Base-by-base conservation (phyloP, 37 sponge, comb jelly and placozoan genomes). In the Ianthella basta region DNA sequence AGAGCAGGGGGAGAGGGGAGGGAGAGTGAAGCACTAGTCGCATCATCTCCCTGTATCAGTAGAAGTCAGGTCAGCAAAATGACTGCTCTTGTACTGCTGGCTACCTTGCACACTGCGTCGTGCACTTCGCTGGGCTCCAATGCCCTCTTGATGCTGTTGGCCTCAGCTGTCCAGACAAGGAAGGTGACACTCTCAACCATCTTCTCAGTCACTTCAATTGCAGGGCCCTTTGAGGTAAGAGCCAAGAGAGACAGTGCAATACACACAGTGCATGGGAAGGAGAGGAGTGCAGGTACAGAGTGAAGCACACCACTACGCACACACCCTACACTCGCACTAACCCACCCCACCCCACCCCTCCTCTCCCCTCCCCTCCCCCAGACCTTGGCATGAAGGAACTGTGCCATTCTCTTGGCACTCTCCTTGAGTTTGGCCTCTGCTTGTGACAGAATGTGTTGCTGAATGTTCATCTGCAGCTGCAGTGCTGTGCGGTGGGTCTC, bases 391-490 rank as follows among this genome's bases (percentile, higher is more conserved):
- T 75, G 78, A 0, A 75, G 32, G 78, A 75, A 40, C 54, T 75
- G 78, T 4, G 78, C 78, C 6, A 75, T 75, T 4, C 38, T 75
- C 25, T 36, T 75, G 37, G 78, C 20, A 41, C 54, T 75, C n/a
- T 75, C 78, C 53, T 36, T 75, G 25, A 75, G 53, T 10, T 75
- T 75, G 78, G 78, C 53, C 44, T 75, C 78, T 25, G 78, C 1
- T 3, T 53, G 78, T 1, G 78, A 25, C 44, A 75, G 54, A 23
- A 75, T 75, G 78, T 75, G 54, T 2, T 75, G 78, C 23, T 87
- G 84, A 1, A 89, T 55, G 3, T 85, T 70, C 8, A 63, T 64
- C 87, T 93, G 90, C 15, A 93, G 82, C 81, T 66, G 78, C 20
- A 54, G 70, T 37, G 86, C 88, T 21, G 81, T 55, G 44, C 55